Conservation (phyloP, 1,140 invertebrate species). For the Prorops nasuta region DNA sequence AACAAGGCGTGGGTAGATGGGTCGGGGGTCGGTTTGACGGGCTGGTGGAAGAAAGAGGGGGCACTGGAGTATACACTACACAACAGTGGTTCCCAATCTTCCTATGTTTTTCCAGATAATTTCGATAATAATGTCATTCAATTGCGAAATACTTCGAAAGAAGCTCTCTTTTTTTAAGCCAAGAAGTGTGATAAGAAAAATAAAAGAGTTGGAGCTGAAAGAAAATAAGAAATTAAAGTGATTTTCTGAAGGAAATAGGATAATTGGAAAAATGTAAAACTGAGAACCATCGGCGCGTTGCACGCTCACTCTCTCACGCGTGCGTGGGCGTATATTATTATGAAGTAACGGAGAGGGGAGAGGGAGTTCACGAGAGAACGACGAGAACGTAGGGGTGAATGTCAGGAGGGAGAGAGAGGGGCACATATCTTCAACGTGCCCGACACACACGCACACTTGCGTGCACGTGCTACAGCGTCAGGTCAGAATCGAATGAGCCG, state of each 20-base stretch:
- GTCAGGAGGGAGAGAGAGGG: not conserved
- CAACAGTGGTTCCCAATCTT: no score
- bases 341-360: constrained; percentile 10
- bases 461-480: constrained; percentile 24
- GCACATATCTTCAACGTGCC: constrained; percentile 4
- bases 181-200: no score
- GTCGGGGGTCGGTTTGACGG: constrained; percentile 19
- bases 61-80: constrained; percentile 8
- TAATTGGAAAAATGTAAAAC: no score
- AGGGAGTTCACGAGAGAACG: not conserved
- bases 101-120: no score
- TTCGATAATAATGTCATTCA: no score
- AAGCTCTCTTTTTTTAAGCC: no score
- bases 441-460: constrained; percentile 25
- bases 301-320: constrained; percentile 23
- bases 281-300: constrained; percentile 22
- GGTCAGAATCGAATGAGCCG: constrained; percentile 6
- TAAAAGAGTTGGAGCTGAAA: no score
- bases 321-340: constrained; percentile 32
- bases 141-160: no score
- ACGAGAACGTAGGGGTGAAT: no score
- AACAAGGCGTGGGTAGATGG: constrained; percentile 46
- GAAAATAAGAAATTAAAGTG: no score
- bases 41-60: not conserved
- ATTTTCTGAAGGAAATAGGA: no score